Evolutionary conservation across 1,140 invertebrate genomes (phyloP).

Genomic region (Diachasma alloeum): DNA sequence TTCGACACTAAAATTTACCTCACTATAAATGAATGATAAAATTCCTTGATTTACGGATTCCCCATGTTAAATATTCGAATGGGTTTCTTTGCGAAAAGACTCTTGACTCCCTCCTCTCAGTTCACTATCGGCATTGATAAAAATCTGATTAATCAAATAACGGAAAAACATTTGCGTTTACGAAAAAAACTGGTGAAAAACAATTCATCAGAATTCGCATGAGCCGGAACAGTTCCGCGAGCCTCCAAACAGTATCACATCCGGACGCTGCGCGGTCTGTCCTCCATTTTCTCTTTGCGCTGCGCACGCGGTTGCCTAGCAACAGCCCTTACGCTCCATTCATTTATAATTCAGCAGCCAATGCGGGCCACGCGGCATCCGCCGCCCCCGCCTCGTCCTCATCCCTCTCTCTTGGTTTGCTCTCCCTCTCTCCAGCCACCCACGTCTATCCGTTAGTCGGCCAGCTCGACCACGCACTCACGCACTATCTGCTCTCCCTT

Average conservation of each 20-base stretch:
- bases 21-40: too few relatives aligned
- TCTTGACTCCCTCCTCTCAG: too few relatives aligned
- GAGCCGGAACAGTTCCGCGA: background rate
- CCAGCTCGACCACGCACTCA: background rate
- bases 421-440: background rate
- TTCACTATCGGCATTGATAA: too few relatives aligned
- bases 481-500: background rate
- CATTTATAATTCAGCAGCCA: constrained; percentile 67
- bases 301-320: constrained; percentile 64
- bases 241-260: constrained; percentile 11
- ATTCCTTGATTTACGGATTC: too few relatives aligned
- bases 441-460: background rate
- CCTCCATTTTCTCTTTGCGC: constrained; percentile 66
- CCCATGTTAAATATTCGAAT: too few relatives aligned
- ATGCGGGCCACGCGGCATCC: constrained; percentile 63
- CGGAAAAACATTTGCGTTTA: too few relatives aligned
- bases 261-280: constrained; percentile 38
- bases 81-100: too few relatives aligned
- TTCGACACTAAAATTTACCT: too few relatives aligned
- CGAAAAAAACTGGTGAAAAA: background rate
- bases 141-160: too few relatives aligned
- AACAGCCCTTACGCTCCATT: constrained; percentile 66
- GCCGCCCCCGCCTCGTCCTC: constrained; percentile 53
- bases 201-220: background rate
- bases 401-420: constrained; percentile 29